Percentiles rank a stretch among this genome's conserved stretches.
Evolutionary conservation across 2,797 vertebrate genomes (phyloP).

Genomic region (Astyanax mexicanus): DNA sequence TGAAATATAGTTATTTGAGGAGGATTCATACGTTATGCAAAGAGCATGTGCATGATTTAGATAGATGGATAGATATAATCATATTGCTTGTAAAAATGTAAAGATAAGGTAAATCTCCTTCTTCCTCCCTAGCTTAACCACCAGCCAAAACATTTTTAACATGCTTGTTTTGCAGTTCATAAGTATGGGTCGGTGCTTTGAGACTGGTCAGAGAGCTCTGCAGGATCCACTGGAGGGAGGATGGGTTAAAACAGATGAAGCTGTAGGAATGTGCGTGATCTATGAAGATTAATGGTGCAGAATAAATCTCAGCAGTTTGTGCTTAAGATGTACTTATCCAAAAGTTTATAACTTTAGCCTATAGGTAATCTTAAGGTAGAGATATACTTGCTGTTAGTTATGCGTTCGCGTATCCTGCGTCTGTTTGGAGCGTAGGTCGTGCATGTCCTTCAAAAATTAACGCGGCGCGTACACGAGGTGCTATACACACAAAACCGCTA

Average conservation of each 20-base stretch:
- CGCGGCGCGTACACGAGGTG: too few species aligned
- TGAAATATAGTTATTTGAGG: neutral
- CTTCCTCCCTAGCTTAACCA: constrained; percentile 48
- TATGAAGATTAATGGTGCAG: neutral
- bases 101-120: constrained; percentile 61
- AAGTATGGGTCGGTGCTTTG: constrained; percentile 34
- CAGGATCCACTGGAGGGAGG: constrained; percentile 18
- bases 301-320: neutral
- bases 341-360: neutral
- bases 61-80: constrained; percentile 63
- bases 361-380: neutral
- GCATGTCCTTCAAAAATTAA: too few species aligned
- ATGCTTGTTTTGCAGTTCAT: constrained; percentile 64
- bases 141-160: constrained; percentile 62
- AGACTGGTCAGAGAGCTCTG: constrained; percentile 45
- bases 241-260: neutral
- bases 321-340: neutral
- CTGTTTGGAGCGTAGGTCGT: too few species aligned
- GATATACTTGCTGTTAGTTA: too few species aligned
- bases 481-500: too few species aligned
- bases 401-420: too few species aligned
- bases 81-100: constrained; percentile 54
- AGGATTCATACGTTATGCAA: neutral
- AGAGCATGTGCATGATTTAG: constrained; percentile 12
- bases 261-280: neutral